These are phyloP conservation scores for Paramisgurnus dabryanus DNA, from an alignment of 2,113 vertebrate species.

Conservation along the genomic window DNA sequence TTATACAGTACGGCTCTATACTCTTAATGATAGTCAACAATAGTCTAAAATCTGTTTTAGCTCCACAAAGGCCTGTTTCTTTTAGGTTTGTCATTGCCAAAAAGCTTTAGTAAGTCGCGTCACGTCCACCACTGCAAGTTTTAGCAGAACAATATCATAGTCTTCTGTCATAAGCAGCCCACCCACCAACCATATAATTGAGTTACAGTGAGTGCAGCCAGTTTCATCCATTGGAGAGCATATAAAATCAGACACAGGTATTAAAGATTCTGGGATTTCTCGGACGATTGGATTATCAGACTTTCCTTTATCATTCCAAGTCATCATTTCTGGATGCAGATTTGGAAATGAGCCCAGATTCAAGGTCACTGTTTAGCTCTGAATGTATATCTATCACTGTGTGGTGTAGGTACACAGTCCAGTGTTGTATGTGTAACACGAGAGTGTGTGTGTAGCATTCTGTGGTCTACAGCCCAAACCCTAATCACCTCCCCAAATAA, in stretches of 20 bases:
- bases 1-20: no score
- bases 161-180: constrained; percentile 18
- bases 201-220: not conserved
- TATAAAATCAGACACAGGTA: constrained; percentile 10
- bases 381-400: not conserved
- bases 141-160: constrained; percentile 5
- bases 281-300: constrained; percentile 1
- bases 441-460: constrained; percentile 36
- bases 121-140: constrained; percentile 27
- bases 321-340: constrained; percentile 3
- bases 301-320: not conserved
- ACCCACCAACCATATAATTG: constrained; percentile 12
- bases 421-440: constrained; percentile 3
- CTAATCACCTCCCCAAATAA: constrained; percentile 53
- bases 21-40: no score
- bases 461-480: constrained; percentile 25
- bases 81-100: not conserved
- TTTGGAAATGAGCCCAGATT: constrained; percentile 5
- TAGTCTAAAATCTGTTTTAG: no score
- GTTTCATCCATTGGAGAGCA: constrained; percentile 2
- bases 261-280: constrained; percentile 5
- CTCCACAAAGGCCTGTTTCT: no score
- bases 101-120: constrained; percentile 11
- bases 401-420: constrained; percentile 18
- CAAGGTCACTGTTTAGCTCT: not conserved